Base-by-base conservation (phyloP, 2,797 vertebrate genomes). In the Coendou prehensilis region DNA sequence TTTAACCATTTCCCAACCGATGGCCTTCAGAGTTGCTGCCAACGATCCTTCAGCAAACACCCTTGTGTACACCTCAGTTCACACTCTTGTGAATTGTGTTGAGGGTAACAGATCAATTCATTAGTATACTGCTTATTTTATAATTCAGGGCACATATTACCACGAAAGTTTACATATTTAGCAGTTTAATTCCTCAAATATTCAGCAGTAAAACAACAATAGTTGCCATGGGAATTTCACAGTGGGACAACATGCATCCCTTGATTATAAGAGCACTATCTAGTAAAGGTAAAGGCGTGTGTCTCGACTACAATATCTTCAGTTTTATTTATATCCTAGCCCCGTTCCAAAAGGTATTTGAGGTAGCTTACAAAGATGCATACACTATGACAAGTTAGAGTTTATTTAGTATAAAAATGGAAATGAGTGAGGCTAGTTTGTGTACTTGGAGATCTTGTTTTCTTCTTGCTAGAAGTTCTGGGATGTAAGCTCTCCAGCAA, bases 401-500 rank as follows among this genome's bases (percentile, higher is more conserved):
- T 94, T 18, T 17, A 83, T 54, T 47, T 69, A 73, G 45, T 17
- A 64, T 61, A 13, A 45, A 33, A 69, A 76, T 80, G 56, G 76
- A n/a, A 89, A 17, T 71, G 33, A 78, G 9, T 52, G 45, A 85
- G 61, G 20, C 30, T 81, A 8, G 7, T 26, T 61, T 50, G 13
- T 64, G 0, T 79, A 23, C 56, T 86, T 78, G 5, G 23, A 83
- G 71, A 75, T 82, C 22, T n/a, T 69, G 0, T 23, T 92, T 18
- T 94, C 47, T 20, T 78, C 63, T 84, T 93, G 76, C 28, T 81
- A 4, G 30, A 81, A 75, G 82, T 82, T 93, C 85, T 89, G 52
- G 14, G 22, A 54, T 41, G 1, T 63, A 57, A 78, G 20, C 23
- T 50, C 52, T 89, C 14, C 10, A 81, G 59, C 61, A 89, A 82